Conservation (phyloP, 1,140 invertebrate genomes). For the Papilio helenus region DNA sequence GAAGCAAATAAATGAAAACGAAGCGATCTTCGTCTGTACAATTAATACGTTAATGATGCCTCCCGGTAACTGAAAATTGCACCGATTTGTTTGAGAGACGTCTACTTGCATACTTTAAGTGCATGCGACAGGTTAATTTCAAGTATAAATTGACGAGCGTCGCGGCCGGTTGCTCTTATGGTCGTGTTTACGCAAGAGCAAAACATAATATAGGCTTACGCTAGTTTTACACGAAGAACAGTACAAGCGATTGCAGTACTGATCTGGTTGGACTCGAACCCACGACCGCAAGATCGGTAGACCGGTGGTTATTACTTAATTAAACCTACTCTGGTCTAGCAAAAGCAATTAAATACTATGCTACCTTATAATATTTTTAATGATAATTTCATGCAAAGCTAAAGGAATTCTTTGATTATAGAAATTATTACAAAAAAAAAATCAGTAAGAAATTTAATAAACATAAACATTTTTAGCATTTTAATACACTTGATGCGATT, state of each 20-base stretch:
- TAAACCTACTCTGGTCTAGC: neutral
- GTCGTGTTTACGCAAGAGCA: conserved; percentile 63
- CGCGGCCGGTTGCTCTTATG: conserved; percentile 65
- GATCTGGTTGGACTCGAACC: too few relatives aligned
- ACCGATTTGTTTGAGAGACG: conserved; percentile 61
- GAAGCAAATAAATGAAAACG: conserved; percentile 17
- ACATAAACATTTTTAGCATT: conserved; percentile 59
- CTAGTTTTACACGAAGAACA: too few relatives aligned
- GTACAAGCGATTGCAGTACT: too few relatives aligned
- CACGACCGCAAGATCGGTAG: too few relatives aligned
- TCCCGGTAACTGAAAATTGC: conserved; percentile 64
- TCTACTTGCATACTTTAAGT: conserved; percentile 61
- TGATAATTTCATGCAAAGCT: neutral
- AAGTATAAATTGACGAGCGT: conserved; percentile 74
- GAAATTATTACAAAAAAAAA: neutral
- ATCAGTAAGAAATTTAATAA: conserved; percentile 40
- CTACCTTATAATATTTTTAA: neutral
- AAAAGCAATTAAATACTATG: neutral
- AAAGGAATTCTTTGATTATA: neutral
- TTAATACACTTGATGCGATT: conserved; percentile 60
- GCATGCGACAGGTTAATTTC: conserved; percentile 76
- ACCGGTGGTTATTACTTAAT: neutral
- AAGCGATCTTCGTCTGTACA: conserved; percentile 39
- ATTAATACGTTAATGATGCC: conserved; percentile 62
- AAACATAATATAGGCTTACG: conserved; percentile 58